Conservation (phyloP, 2,797 vertebrate species). For the Spinibarbus caldwelli region DNA sequence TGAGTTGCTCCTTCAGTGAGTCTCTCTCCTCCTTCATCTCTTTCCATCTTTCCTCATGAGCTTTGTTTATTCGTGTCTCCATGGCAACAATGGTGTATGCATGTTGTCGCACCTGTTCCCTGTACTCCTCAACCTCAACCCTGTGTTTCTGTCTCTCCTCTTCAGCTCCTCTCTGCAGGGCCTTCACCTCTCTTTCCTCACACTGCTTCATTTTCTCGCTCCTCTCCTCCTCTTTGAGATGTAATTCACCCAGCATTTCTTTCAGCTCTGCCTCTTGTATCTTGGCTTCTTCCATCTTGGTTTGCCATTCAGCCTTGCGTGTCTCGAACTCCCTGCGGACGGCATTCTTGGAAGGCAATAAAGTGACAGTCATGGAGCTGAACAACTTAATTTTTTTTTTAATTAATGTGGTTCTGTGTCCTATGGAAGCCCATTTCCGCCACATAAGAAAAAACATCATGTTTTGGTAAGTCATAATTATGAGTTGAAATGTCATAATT, state of each 20-base stretch:
- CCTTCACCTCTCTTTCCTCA: slow-evolving; percentile 55
- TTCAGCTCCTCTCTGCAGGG: slow-evolving; percentile 61
- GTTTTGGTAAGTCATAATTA: neutral
- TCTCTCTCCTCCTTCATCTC: slow-evolving; percentile 72
- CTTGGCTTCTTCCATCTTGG: slow-evolving; percentile 48
- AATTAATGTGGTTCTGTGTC: neutral
- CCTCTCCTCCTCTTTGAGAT: slow-evolving; percentile 44
- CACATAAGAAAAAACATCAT: neutral
- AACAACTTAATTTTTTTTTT: neutral
- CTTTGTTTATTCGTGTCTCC: slow-evolving; percentile 65
- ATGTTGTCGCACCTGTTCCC: slow-evolving; percentile 81
- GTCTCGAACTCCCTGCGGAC: slow-evolving; percentile 51
- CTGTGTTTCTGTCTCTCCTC: slow-evolving; percentile 63
- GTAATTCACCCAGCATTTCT: slow-evolving; percentile 20
- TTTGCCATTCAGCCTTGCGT: slow-evolving; percentile 49
- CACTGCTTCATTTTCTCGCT: slow-evolving; percentile 26
- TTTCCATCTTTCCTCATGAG: slow-evolving; percentile 40
- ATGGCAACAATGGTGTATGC: slow-evolving; percentile 80
- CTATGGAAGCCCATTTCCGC: neutral
- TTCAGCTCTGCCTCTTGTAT: slow-evolving; percentile 39
- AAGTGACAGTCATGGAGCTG: neutral
- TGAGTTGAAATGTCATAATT: neutral
- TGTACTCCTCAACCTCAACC: slow-evolving; percentile 70
- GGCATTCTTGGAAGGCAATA: slow-evolving; percentile 46
- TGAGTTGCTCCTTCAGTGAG: slow-evolving; percentile 50